Percentiles rank a stretch among this genome's conserved stretches.
Evolutionary conservation across 2,113 vertebrate genomes (phyloP).

Genomic region (Patagioenas fasciata): DNA sequence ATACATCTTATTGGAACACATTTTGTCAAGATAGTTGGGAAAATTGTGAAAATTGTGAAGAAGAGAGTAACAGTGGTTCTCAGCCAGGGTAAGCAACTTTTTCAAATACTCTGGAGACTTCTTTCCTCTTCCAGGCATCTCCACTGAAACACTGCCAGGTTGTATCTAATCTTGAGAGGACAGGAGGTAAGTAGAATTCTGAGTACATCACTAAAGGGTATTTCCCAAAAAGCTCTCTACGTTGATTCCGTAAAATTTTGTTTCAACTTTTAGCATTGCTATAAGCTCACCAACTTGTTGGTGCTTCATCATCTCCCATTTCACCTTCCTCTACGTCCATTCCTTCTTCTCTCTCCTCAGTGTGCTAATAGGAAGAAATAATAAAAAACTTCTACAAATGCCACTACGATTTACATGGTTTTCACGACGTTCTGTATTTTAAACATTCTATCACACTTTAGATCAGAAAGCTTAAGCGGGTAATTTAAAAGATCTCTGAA

Average conservation of each 20-base stretch:
- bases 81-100: background rate
- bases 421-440: background rate
- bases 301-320: slow-evolving; percentile 96
- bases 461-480: background rate
- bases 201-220: background rate
- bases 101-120: background rate
- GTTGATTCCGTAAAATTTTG: background rate
- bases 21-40: background rate
- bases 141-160: background rate
- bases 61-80: background rate
- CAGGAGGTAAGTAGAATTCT: background rate
- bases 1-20: background rate
- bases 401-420: background rate
- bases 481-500: background rate
- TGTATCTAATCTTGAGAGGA: background rate
- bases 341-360: slow-evolving; percentile 91
- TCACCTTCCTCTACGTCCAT: slow-evolving; percentile 98
- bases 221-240: background rate
- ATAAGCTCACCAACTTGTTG: slow-evolving; percentile 85
- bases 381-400: background rate
- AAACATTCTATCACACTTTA: background rate
- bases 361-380: slow-evolving; percentile 72
- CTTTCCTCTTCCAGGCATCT: background rate
- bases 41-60: background rate
- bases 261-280: background rate